These are phyloP conservation scores for Zophobas morio DNA, from an alignment of 1,140 invertebrate species.

Conservation along the genomic window DNA sequence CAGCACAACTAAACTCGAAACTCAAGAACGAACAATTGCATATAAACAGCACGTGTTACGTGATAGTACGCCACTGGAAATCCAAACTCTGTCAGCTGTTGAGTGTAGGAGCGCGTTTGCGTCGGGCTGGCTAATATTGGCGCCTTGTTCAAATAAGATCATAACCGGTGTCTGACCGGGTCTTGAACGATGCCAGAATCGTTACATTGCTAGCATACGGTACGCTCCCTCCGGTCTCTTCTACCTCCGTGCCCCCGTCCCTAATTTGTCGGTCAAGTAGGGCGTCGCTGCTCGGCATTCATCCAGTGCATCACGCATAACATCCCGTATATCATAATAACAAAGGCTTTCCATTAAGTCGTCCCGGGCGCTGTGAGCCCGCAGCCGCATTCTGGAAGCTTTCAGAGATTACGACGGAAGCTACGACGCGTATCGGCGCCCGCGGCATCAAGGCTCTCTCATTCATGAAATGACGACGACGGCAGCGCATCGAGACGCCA, in stretches of 20 bases:
- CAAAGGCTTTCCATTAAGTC: conserved; percentile 50
- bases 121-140: too few relatives aligned
- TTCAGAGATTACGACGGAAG: conserved; percentile 61
- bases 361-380: conserved; percentile 49
- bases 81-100: too few relatives aligned
- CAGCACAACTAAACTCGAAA: too few relatives aligned
- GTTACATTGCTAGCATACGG: too few relatives aligned
- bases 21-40: too few relatives aligned
- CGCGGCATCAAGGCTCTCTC: conserved; percentile 56
- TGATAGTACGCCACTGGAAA: too few relatives aligned
- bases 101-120: too few relatives aligned
- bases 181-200: too few relatives aligned
- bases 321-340: conserved; percentile 49
- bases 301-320: conserved; percentile 38
- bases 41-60: too few relatives aligned
- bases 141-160: too few relatives aligned
- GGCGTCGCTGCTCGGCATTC: conserved; percentile 34
- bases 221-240: too few relatives aligned
- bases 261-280: conserved; percentile 28
- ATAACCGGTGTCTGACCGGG: too few relatives aligned
- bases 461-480: conserved; percentile 60
- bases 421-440: conserved; percentile 59
- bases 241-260: conserved; percentile 1
- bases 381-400: conserved; percentile 53
- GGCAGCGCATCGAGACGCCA: conserved; percentile 37